Percentiles rank a stretch among this genome's conserved stretches.
phyloP scores from a whole-genome alignment of 2,797 vertebrate genomes.

The Hypotaenidia okinawae region DNA sequence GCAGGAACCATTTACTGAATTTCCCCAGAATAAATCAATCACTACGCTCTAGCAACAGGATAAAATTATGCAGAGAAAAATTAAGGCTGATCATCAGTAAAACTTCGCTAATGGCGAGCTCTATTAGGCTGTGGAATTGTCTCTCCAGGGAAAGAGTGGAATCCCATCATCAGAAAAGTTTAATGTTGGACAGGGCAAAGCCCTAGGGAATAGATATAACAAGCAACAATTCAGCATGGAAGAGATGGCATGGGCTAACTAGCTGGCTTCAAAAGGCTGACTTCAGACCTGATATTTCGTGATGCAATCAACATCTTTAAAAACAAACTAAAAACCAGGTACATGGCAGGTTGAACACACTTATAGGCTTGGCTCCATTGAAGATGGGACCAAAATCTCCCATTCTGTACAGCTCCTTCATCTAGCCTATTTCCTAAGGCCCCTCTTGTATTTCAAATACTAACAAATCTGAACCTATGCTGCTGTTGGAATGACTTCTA shows the following conservation, averaged over 20 bases:
- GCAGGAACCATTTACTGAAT: conserved; percentile 60
- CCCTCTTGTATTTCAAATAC: conserved; percentile 1
- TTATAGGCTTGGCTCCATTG: neutral
- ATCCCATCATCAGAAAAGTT: conserved; percentile 7
- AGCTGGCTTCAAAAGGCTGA: neutral
- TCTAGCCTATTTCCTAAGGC: neutral
- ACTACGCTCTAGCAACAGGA: conserved; percentile 28
- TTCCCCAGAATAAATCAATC: conserved; percentile 65
- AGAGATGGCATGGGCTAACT: neutral
- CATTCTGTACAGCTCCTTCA: neutral
- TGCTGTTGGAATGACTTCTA: neutral
- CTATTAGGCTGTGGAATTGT: conserved; percentile 47
- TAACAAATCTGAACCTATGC: neutral
- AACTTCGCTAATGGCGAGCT: conserved; percentile 49
- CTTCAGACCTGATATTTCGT: neutral
- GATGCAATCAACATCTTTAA: neutral
- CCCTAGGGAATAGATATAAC: conserved; percentile 4
- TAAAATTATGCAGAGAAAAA: conserved; percentile 63
- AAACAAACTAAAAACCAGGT: neutral
- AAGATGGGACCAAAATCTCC: neutral
- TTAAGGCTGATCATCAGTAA: conserved; percentile 50
- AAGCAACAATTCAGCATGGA: neutral
- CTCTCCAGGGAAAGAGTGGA: conserved; percentile 35
- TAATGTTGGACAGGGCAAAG: conserved; percentile 24
- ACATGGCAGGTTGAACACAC: neutral